A percentile compares a stretch with the other conserved stretches of the same genome.
Conservation (phyloP, 1,140 invertebrate species). For the Odontomachus brunneus region DNA sequence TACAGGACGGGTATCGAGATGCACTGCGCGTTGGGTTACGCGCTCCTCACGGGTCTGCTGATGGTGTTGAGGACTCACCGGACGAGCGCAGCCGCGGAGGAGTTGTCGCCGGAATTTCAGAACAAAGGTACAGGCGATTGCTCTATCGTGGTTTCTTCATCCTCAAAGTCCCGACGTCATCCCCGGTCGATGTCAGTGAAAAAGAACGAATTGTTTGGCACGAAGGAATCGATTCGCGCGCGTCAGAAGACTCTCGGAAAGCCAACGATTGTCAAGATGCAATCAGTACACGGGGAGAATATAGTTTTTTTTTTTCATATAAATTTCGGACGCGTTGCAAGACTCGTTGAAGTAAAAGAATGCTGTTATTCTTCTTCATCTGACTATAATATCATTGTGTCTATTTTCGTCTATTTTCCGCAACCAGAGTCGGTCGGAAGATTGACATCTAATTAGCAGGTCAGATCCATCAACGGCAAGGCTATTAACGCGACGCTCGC, state of each 20-base stretch:
- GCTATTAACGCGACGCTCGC: conserved; percentile 39
- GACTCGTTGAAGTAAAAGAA: too few species aligned
- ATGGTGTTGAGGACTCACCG: conserved; percentile 69
- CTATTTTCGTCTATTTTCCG: not conserved
- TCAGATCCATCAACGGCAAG: conserved; percentile 34
- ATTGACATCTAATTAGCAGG: conserved; percentile 59
- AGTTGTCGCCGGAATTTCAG: conserved; percentile 61
- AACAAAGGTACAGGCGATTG: conserved; percentile 70
- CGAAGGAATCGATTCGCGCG: too few species aligned
- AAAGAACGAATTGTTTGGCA: too few species aligned
- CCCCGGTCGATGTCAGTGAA: too few species aligned
- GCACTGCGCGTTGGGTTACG: conserved; percentile 69
- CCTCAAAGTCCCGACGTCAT: too few species aligned
- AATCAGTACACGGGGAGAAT: too few species aligned
- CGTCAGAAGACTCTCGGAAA: too few species aligned
- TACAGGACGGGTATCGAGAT: conserved; percentile 67
- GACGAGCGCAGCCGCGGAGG: conserved; percentile 58
- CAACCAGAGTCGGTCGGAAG: conserved; percentile 34
- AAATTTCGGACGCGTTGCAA: too few species aligned
- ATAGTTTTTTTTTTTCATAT: too few species aligned
- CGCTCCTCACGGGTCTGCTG: conserved; percentile 76
- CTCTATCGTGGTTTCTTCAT: not conserved
- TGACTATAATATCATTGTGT: too few species aligned
- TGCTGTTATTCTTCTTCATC: too few species aligned
- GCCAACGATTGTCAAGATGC: too few species aligned